Conservation (phyloP, 2,888 invertebrate species). For the Caenorhabditis sinica region DNA sequence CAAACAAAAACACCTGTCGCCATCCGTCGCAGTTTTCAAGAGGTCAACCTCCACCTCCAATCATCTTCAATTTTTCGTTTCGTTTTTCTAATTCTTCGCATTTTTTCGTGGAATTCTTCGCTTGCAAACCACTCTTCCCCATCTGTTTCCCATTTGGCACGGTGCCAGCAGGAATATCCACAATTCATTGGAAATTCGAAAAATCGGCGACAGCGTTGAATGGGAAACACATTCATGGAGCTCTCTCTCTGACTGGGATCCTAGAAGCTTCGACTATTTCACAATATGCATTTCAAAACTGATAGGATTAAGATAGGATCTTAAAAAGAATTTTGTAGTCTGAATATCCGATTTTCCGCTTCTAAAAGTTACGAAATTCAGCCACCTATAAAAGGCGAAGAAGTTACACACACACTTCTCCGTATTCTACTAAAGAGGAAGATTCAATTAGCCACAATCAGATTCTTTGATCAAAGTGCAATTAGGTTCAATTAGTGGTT, state of each 20-base stretch:
- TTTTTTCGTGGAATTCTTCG: conserved; percentile 1
- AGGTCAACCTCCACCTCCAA: conserved; percentile 21
- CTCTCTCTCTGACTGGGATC: too few relatives aligned
- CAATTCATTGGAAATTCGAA: conserved; percentile 39
- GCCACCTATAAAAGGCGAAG: background rate
- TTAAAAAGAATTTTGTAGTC: background rate
- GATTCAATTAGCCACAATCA: conserved; percentile 56
- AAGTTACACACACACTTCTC: background rate
- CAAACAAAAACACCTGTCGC: conserved; percentile 46
- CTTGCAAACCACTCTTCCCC: conserved; percentile 28
- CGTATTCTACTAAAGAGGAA: conserved; percentile 4
- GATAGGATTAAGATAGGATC: background rate
- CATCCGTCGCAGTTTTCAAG: conserved; percentile 23
- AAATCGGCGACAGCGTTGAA: background rate
- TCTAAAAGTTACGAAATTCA: conserved; percentile 27
- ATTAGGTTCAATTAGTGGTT: conserved; percentile 53
- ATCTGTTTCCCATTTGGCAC: conserved; percentile 60
- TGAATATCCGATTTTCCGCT: background rate
- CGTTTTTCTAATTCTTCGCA: conserved; percentile 8
- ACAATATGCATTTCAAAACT: conserved; percentile 3
- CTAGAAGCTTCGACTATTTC: conserved; percentile 5
- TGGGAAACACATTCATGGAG: conserved; percentile 35
- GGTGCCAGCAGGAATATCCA: conserved; percentile 20
- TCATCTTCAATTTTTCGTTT: conserved; percentile 3
- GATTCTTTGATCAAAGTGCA: conserved; percentile 44